Percentiles rank a stretch among this genome's conserved stretches.
These are phyloP conservation scores for Eulemur rubriventer DNA, from an alignment of 2,797 vertebrate genomes.

Conservation along the genomic window DNA sequence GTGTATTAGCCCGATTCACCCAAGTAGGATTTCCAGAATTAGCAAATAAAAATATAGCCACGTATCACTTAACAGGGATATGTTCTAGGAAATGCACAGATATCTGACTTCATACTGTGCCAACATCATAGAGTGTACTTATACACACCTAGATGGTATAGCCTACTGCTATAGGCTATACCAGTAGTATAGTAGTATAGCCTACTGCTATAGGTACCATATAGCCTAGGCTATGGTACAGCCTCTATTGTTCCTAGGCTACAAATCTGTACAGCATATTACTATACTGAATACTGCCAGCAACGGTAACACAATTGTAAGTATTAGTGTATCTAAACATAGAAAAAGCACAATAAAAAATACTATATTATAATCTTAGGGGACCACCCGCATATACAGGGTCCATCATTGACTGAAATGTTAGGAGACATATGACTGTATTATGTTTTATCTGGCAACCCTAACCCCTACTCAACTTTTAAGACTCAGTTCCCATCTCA, in stretches of 20 bases:
- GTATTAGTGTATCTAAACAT: background rate
- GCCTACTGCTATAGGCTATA: no score
- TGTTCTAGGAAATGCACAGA: background rate
- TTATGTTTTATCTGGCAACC: background rate
- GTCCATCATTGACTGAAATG: background rate
- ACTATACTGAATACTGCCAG: background rate
- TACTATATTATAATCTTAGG: background rate
- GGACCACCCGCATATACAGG: background rate
- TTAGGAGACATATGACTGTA: background rate
- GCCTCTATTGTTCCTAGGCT: background rate
- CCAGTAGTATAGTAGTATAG: background rate
- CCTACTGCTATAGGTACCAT: no score
- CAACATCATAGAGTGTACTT: background rate
- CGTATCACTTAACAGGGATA: background rate
- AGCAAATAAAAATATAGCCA: background rate
- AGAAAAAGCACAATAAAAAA: background rate
- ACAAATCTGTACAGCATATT: background rate
- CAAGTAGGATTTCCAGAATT: background rate
- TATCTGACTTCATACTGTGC: background rate
- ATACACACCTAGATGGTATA: background rate
- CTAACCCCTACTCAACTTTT: background rate
- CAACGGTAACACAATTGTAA: background rate
- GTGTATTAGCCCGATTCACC: background rate
- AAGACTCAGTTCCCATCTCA: background rate
- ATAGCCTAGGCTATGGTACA: background rate